phyloP scores from a whole-genome alignment of 2,113 vertebrate species.

The Oreochromis aureus region DNA sequence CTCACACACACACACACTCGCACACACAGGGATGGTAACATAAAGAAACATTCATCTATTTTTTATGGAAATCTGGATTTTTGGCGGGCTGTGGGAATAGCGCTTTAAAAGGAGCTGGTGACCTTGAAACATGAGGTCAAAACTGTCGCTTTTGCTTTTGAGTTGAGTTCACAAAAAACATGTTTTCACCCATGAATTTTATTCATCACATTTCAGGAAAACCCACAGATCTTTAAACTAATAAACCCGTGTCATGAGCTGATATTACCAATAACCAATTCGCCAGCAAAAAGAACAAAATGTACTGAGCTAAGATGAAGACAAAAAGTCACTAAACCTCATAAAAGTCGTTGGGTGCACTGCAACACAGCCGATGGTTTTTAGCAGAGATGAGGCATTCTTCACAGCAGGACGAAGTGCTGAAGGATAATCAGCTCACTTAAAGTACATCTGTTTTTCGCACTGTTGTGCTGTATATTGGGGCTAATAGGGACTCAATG shows the following conservation, averaged over 20 bases:
- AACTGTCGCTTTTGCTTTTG: neutral
- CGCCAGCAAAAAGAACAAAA: neutral
- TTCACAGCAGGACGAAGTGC: constrained; percentile 40
- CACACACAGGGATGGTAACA: neutral
- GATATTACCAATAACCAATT: neutral
- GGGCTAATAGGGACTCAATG: constrained; percentile 25
- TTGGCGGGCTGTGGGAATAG: neutral
- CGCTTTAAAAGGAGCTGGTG: neutral
- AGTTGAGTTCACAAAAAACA: neutral
- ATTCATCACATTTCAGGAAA: neutral
- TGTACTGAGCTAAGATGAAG: neutral
- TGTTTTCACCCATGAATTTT: neutral
- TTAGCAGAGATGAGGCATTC: constrained; percentile 16
- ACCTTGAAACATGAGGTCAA: neutral
- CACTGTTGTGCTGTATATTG: constrained; percentile 1
- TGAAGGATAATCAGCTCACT: constrained; percentile 51
- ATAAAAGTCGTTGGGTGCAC: neutral
- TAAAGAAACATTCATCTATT: neutral
- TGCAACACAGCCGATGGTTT: neutral
- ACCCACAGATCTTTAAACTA: neutral
- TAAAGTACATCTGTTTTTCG: constrained; percentile 51
- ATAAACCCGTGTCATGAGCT: neutral
- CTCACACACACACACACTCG: neutral
- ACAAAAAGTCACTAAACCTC: constrained; percentile 5
- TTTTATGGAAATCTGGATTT: neutral